Conservation (phyloP, 2,888 invertebrate species). For the Leuctra nigra region DNA sequence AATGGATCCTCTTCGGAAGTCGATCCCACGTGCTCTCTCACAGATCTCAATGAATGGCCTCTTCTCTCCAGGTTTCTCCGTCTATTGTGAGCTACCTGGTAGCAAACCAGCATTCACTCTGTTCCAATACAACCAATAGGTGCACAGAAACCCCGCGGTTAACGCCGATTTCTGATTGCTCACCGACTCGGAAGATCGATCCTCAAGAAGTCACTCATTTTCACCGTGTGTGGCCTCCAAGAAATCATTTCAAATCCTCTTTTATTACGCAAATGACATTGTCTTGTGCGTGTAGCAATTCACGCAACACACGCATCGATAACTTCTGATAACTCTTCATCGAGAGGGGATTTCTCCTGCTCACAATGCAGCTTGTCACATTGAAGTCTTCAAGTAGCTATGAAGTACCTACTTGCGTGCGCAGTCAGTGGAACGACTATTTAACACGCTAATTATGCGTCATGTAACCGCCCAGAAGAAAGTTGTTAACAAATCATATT, state of each 20-base stretch:
- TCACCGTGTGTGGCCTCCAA: conserved; percentile 9
- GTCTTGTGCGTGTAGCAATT: neutral
- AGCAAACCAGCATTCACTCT: conserved; percentile 7
- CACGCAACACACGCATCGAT: neutral
- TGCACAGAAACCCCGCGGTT: neutral
- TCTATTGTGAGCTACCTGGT: neutral
- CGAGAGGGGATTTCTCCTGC: too few relatives aligned
- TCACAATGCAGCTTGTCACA: too few relatives aligned
- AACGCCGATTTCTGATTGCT: conserved; percentile 15
- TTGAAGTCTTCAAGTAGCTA: too few relatives aligned
- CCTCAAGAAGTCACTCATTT: conserved; percentile 21
- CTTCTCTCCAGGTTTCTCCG: too few relatives aligned
- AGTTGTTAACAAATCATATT: too few relatives aligned
- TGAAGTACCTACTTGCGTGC: too few relatives aligned
- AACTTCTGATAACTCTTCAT: conserved; percentile 5
- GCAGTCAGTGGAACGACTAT: too few relatives aligned
- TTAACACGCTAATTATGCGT: too few relatives aligned
- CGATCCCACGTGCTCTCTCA: too few relatives aligned
- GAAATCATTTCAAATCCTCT: neutral
- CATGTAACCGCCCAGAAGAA: too few relatives aligned
- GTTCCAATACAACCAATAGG: conserved; percentile 8
- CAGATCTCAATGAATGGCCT: too few relatives aligned
- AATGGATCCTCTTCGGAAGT: too few relatives aligned
- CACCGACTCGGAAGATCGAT: conserved; percentile 22
- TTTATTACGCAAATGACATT: neutral